Evolutionary conservation across 2,888 invertebrate species (phyloP).

Genomic region (Kryphioiulus occultus): DNA sequence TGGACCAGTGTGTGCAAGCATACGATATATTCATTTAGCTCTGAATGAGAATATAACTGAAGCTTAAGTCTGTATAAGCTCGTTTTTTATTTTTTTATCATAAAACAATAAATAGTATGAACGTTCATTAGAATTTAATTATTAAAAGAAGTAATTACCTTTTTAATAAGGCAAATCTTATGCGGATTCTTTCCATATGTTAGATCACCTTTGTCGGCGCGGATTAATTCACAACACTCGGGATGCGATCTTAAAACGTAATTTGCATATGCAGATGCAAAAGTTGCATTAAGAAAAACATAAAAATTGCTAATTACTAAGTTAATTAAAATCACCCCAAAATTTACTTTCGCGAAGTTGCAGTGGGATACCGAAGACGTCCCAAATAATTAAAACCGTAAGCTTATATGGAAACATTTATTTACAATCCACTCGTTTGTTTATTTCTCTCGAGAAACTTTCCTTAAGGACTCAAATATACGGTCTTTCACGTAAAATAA

Average conservation of each 20-base stretch:
- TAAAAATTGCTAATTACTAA: constrained; percentile 18
- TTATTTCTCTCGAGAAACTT: background rate
- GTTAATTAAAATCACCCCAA: constrained; percentile 29
- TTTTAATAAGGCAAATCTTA: constrained; percentile 39
- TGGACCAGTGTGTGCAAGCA: background rate
- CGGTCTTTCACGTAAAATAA: background rate
- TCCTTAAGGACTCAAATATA: background rate
- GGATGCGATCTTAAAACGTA: constrained; percentile 12
- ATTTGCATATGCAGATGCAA: constrained; percentile 30
- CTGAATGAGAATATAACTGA: background rate
- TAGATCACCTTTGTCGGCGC: constrained; percentile 34
- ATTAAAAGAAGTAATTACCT: constrained; percentile 36
- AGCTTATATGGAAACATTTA: constrained; percentile 6
- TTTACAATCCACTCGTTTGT: background rate
- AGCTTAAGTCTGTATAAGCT: background rate
- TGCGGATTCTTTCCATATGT: constrained; percentile 36
- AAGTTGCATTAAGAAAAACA: constrained; percentile 3
- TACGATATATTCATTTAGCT: background rate
- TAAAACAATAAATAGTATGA: constrained; percentile 28
- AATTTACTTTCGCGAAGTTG: constrained; percentile 27
- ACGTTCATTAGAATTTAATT: constrained; percentile 35
- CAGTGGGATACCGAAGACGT: background rate
- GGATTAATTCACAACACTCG: constrained; percentile 29
- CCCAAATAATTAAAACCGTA: background rate
- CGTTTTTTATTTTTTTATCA: background rate